phyloP scores from a whole-genome alignment of 2,888 invertebrate genomes.

The Noctua janthina region DNA sequence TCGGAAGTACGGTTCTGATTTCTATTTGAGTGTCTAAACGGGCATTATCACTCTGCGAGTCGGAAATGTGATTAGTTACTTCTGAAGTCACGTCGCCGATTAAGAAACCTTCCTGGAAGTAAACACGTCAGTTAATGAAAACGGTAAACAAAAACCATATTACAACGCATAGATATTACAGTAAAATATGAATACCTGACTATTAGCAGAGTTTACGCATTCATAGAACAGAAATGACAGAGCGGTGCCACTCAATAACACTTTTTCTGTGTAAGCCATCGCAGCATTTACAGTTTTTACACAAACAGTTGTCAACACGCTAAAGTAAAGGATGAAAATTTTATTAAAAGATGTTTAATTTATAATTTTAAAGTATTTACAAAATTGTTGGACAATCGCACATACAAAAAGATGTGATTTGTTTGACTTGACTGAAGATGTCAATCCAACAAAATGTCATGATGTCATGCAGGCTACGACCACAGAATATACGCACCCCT shows the following conservation, averaged over 20 bases:
- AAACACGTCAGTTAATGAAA: conserved; percentile 23
- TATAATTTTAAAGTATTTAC: conserved; percentile 46
- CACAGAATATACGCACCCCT: not conserved
- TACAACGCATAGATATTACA: not conserved
- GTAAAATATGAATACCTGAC: conserved; percentile 86
- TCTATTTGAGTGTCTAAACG: conserved; percentile 91
- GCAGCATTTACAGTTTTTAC: conserved; percentile 42
- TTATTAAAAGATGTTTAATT: not conserved
- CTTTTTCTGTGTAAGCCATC: conserved; percentile 88
- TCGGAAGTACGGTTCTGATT: conserved; percentile 91
- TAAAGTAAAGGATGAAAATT: conserved; percentile 1
- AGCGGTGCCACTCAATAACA: conserved; percentile 91
- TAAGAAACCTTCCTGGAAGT: conserved; percentile 91
- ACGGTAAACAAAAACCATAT: conserved; percentile 1
- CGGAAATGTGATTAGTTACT: conserved; percentile 92
- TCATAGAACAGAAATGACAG: conserved; percentile 93
- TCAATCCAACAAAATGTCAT: conserved; percentile 25
- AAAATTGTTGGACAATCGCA: conserved; percentile 31
- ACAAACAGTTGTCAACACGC: conserved; percentile 11
- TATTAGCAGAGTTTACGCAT: conserved; percentile 90
- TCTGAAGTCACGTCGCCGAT: conserved; percentile 92
- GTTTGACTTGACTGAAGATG: conserved; percentile 25
- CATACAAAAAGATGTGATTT: conserved; percentile 4
- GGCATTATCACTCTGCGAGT: conserved; percentile 92
- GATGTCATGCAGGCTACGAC: not conserved